Base-by-base conservation (phyloP, 2,888 invertebrate genomes). In the Nemotelus nigrinus region DNA sequence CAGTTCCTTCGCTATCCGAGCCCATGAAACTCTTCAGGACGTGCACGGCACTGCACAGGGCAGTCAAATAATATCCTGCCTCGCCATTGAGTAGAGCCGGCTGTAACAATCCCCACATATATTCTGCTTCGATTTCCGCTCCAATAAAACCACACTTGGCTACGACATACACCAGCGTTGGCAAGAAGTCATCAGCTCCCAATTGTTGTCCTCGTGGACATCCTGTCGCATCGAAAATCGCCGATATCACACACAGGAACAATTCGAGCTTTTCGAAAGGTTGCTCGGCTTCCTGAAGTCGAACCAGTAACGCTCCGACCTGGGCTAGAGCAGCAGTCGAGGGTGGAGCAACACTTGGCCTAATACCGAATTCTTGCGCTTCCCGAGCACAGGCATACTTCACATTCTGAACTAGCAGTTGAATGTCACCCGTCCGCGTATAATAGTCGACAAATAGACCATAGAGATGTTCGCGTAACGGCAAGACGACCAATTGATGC, bases 71-170 rank as follows among this genome's bases (percentile, higher is more conserved):
- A 87, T 98, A 98, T 3, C 96, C 96, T 0, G 96, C 97, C 85
- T 98, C 97, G 2, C 97, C 97, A 0, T 94, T 94, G 70, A 97
- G 89, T 74, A 98, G 88, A 0, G 96, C 96, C 1, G 96, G 96
- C 78, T 98, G 98, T 53, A 98, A 89, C 57, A 99, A 89, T 2
- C 94, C 97, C 90, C 97, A 97, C 96, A 98, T 98, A 85, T 97
- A 95, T 85, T 97, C 97, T 0, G 97, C 96, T 86, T 98, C 98
- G 78, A 98, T 92, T 88, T 98, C 98, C 0, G 96, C 97, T 48
- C 96, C 94, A 5, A 97, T 93, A 83, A 97, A 92, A 53, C 95
- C 94, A 82, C 95, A 94, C 80, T 95, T 94, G 1, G 97, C 95
- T 81, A 98, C 89, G 7, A 97, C 94, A 92, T 95, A 97, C 77